Percentiles rank a stretch among this genome's conserved stretches.
Conservation (phyloP, 2,888 invertebrate genomes). For the Oscheius sp. region DNA sequence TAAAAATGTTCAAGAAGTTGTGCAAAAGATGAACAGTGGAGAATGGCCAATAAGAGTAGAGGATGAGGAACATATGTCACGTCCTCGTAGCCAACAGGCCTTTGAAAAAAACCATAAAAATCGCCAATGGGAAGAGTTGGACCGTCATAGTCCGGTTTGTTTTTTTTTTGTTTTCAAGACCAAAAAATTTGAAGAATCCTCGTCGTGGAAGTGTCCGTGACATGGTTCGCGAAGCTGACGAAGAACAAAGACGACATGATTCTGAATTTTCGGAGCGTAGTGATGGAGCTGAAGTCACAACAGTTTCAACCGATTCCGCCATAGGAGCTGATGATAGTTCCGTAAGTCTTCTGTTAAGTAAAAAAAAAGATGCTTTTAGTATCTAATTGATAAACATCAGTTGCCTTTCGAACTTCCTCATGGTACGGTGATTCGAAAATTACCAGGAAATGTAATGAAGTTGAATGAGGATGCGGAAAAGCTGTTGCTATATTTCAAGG, state of each 20-base stretch:
- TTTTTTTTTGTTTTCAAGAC: not conserved
- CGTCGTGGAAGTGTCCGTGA: constrained; percentile 7
- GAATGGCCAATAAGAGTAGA: constrained; percentile 56
- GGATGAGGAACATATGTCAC: constrained; percentile 26
- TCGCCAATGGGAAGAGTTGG: constrained; percentile 50
- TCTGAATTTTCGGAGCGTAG: constrained; percentile 41
- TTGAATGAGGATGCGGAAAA: constrained; percentile 51
- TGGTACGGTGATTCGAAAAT: constrained; percentile 29
- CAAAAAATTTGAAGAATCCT: not conserved
- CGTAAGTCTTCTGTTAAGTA: not conserved
- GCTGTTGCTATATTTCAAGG: constrained; percentile 51
- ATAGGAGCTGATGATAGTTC: constrained; percentile 31
- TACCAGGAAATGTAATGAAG: constrained; percentile 38
- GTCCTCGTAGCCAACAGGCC: constrained; percentile 11
- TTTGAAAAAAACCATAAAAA: constrained; percentile 33
- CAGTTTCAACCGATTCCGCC: constrained; percentile 50
- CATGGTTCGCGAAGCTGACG: constrained; percentile 18
- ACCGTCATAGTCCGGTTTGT: constrained; percentile 33
- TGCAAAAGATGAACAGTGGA: constrained; percentile 56
- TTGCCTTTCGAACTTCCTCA: constrained; percentile 32
- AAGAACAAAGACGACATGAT: constrained; percentile 23
- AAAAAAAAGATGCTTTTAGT: not conserved
- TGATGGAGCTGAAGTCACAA: constrained; percentile 43
- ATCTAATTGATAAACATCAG: not conserved
- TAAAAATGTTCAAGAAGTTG: constrained; percentile 53